Evolutionary conservation across 1,140 invertebrate genomes (phyloP).

Genomic region (Drosophila oshimai): DNA sequence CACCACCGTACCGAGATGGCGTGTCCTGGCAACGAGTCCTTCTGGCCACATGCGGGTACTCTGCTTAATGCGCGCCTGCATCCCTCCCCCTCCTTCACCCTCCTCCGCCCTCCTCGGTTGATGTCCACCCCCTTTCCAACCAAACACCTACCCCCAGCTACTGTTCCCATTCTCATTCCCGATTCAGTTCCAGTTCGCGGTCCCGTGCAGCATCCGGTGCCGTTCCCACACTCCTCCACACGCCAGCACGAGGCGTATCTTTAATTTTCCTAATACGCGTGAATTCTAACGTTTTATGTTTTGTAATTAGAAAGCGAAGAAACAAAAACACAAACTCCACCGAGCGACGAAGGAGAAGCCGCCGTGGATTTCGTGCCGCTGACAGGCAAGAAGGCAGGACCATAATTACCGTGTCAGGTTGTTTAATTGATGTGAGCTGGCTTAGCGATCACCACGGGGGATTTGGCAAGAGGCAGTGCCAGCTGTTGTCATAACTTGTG

Average conservation of each 20-base stretch:
- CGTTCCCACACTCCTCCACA: conserved; percentile 63
- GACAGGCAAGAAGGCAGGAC: conserved; percentile 26
- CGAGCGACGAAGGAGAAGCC: not conserved
- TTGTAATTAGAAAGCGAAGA: conserved; percentile 69
- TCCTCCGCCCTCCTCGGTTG: too few species aligned
- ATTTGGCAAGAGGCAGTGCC: conserved; percentile 5
- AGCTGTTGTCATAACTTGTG: conserved; percentile 43
- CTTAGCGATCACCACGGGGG: conserved; percentile 23
- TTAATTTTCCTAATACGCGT: conserved; percentile 81
- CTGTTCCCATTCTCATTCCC: not conserved
- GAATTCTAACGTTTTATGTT: conserved; percentile 78
- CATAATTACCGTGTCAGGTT: conserved; percentile 71
- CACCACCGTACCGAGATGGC: conserved; percentile 49
- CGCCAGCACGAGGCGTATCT: conserved; percentile 55
- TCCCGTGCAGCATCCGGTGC: conserved; percentile 65
- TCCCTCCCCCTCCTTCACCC: conserved; percentile 9
- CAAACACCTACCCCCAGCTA: conserved; percentile 20
- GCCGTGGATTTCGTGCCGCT: conserved; percentile 28
- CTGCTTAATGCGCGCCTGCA: conserved; percentile 29
- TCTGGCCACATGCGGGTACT: conserved; percentile 60
- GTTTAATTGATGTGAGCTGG: conserved; percentile 61
- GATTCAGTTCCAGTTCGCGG: conserved; percentile 9
- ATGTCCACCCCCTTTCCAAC: not conserved
- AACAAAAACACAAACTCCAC: not conserved
- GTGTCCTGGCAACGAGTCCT: conserved; percentile 41